These are phyloP conservation scores for Centroberyx gerrardi DNA, from an alignment of 2,797 vertebrate species.

Conservation along the genomic window DNA sequence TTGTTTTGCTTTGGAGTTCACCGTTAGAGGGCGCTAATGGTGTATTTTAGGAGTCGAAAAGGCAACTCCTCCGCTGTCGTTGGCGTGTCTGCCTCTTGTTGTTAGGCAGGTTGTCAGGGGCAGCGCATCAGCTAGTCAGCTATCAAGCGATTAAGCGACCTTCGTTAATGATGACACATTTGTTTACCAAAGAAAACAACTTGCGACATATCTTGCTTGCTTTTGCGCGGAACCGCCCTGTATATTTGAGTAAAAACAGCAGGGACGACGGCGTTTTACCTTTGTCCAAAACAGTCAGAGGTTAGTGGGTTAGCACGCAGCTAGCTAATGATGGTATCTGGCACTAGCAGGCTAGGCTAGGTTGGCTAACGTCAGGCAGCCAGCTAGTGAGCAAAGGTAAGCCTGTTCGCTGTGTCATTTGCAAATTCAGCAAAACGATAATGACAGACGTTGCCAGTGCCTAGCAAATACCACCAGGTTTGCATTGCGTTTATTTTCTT, in stretches of 20 bases:
- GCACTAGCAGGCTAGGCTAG: conserved; percentile 2
- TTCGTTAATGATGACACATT: conserved; percentile 52
- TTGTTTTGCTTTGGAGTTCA: neutral
- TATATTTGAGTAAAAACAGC: conserved; percentile 11
- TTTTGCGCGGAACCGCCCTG: neutral
- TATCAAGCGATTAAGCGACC: conserved; percentile 48
- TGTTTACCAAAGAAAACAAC: conserved; percentile 30
- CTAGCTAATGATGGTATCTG: neutral
- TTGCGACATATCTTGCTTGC: neutral
- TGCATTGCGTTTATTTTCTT: neutral
- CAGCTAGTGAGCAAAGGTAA: conserved; percentile 4
- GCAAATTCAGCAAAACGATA: neutral
- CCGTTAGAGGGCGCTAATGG: conserved; percentile 55
- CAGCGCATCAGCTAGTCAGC: conserved; percentile 46
- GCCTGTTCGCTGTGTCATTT: neutral
- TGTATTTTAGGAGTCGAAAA: neutral
- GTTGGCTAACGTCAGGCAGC: conserved; percentile 30
- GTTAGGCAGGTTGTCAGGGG: conserved; percentile 79
- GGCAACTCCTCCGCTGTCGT: conserved; percentile 12
- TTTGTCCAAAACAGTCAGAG: conserved; percentile 12
- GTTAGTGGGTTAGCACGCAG: conserved; percentile 33
- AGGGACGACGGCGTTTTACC: neutral
- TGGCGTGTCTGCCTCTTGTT: conserved; percentile 54
- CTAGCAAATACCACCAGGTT: neutral
- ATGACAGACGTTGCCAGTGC: neutral